Percentiles rank a stretch among this genome's conserved stretches.
These are phyloP conservation scores for Lathronympha strigana DNA, from an alignment of 2,888 invertebrate species.

Conservation along the genomic window DNA sequence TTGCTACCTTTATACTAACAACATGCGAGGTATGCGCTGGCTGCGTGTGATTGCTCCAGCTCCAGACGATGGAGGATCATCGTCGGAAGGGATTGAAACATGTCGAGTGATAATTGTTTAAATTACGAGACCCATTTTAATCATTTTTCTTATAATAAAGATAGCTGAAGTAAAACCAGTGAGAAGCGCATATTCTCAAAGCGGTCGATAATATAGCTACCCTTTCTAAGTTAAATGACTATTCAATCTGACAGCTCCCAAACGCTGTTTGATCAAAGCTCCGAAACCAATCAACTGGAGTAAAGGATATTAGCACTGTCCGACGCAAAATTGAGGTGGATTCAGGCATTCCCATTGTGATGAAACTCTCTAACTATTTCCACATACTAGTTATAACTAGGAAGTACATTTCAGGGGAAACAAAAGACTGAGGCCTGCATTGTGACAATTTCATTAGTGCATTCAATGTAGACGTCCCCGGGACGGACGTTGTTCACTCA, in stretches of 20 bases:
- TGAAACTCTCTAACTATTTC: slow-evolving; percentile 15
- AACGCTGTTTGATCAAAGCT: slow-evolving; percentile 18
- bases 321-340: slow-evolving; percentile 11
- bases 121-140: no score
- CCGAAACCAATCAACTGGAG: slow-evolving; percentile 21
- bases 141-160: no score
- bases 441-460: slow-evolving; percentile 36
- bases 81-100: no score
- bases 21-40: no score
- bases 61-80: no score
- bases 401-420: slow-evolving; percentile 30
- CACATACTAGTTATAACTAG: slow-evolving; percentile 5
- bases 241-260: slow-evolving; percentile 1
- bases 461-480: slow-evolving; percentile 24
- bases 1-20: no score
- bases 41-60: no score
- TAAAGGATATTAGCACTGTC: slow-evolving; percentile 8
- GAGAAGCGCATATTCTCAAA: not conserved
- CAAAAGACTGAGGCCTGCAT: slow-evolving; percentile 28
- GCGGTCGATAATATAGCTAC: not conserved
- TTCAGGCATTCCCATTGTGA: not conserved
- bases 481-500: slow-evolving; percentile 32
- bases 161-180: not conserved
- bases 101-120: no score
- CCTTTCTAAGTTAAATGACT: not conserved